Conservation (phyloP, 2,113 vertebrate genomes). For the Lophotis ruficrista region DNA sequence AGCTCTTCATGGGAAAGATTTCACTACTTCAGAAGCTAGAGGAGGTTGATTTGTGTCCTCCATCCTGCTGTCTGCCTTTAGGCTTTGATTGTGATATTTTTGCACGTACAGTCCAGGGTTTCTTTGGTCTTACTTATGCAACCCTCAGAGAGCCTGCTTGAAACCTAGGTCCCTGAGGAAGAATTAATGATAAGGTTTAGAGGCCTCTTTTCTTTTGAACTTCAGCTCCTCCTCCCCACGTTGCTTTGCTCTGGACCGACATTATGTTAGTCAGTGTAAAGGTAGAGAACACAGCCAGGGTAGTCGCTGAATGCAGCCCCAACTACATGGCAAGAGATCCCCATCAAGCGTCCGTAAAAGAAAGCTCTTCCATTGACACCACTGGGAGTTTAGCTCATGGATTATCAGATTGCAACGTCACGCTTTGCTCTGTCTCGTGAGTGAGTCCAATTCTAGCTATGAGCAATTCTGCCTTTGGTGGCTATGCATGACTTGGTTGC, state of each 20-base stretch:
- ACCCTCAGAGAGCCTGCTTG: neutral
- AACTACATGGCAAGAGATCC: neutral
- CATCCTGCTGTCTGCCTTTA: neutral
- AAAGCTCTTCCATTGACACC: neutral
- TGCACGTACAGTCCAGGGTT: neutral
- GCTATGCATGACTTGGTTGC: neutral
- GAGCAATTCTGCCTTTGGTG: neutral
- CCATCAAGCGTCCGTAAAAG: accelerated
- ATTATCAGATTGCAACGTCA: neutral
- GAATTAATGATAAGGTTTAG: neutral
- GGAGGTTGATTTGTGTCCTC: neutral
- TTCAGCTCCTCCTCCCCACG: neutral
- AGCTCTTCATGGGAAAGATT: neutral
- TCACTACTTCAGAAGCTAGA: neutral
- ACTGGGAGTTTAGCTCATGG: neutral
- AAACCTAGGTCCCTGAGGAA: neutral
- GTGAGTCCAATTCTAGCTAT: neutral
- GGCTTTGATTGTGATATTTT: neutral
- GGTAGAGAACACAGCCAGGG: neutral
- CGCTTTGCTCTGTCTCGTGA: neutral
- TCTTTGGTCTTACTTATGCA: neutral
- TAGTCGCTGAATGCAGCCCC: neutral
- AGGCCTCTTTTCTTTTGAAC: neutral
- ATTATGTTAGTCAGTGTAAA: neutral
- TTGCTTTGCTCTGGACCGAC: neutral